Conservation (phyloP, 2,113 vertebrate species). For the Eidolon helvum region DNA sequence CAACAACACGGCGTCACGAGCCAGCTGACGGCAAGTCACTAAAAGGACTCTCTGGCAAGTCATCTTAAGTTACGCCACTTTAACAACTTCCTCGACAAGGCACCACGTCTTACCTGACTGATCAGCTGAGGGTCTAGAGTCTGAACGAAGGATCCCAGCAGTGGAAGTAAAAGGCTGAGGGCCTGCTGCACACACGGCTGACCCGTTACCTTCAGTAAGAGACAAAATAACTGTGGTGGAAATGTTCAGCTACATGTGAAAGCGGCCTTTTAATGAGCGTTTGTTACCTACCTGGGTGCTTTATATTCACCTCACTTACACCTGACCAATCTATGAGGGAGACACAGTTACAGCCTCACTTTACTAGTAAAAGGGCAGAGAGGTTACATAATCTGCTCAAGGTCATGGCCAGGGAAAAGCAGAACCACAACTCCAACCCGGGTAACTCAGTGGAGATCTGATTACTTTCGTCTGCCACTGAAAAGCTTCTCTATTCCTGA, state of each 20-base stretch:
- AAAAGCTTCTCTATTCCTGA: neutral
- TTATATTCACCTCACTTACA: neutral
- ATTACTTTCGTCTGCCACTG: neutral
- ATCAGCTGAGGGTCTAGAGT: slow-evolving; percentile 85
- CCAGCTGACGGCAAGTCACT: neutral
- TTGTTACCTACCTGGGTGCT: neutral
- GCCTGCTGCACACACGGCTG: slow-evolving; percentile 85
- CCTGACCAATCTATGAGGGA: neutral
- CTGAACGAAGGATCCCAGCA: slow-evolving; percentile 87
- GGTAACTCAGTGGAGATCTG: neutral
- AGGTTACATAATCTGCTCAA: neutral
- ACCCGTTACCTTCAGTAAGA: slow-evolving; percentile 83
- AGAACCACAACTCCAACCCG: neutral
- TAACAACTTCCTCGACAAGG: neutral
- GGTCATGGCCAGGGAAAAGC: neutral
- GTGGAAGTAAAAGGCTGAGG: slow-evolving; percentile 86
- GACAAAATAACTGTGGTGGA: neutral
- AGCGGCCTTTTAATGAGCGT: neutral
- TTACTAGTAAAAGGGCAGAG: neutral
- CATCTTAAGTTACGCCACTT: neutral
- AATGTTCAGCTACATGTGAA: neutral
- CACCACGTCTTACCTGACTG: slow-evolving; percentile 85
- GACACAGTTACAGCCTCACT: neutral
- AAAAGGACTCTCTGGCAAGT: neutral
- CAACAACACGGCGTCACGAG: neutral